These are phyloP conservation scores for Xiphias gladius DNA, from an alignment of 2,113 vertebrate species.

Conservation along the genomic window DNA sequence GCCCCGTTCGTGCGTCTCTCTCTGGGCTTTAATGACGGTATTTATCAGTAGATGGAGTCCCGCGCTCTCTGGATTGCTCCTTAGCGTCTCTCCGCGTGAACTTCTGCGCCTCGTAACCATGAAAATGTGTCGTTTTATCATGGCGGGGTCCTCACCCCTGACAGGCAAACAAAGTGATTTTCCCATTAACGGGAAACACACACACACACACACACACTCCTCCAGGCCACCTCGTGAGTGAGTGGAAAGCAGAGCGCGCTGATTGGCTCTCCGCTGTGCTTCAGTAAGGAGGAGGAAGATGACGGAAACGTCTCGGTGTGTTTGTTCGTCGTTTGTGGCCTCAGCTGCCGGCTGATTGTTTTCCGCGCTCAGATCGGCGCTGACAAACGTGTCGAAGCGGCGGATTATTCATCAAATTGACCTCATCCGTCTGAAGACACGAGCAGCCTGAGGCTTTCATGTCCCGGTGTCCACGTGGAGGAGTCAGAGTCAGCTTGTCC, in stretches of 20 bases:
- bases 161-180: constrained; percentile 67
- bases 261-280: neutral
- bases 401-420: neutral
- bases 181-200: constrained; percentile 60
- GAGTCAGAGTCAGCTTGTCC: too few relatives aligned
- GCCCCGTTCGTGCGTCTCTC: neutral
- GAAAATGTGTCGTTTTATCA: constrained; percentile 70
- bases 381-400: too few relatives aligned
- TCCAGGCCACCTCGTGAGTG: neutral
- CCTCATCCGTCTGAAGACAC: neutral
- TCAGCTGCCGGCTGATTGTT: constrained; percentile 5
- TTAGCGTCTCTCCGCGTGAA: constrained; percentile 70
- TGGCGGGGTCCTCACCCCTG: constrained; percentile 49
- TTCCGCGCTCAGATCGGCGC: neutral
- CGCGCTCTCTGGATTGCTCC: constrained; percentile 58
- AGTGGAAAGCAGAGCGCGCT: neutral
- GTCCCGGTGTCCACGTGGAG: too few relatives aligned
- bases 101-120: constrained; percentile 62
- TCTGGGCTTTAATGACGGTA: constrained; percentile 63
- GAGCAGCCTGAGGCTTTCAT: too few relatives aligned
- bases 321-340: neutral
- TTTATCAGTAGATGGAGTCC: constrained; percentile 69
- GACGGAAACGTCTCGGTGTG: neutral
- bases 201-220: constrained; percentile 5
- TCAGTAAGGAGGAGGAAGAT: neutral